phyloP scores from a whole-genome alignment of 2,797 vertebrate species.

The Picus viridis region DNA sequence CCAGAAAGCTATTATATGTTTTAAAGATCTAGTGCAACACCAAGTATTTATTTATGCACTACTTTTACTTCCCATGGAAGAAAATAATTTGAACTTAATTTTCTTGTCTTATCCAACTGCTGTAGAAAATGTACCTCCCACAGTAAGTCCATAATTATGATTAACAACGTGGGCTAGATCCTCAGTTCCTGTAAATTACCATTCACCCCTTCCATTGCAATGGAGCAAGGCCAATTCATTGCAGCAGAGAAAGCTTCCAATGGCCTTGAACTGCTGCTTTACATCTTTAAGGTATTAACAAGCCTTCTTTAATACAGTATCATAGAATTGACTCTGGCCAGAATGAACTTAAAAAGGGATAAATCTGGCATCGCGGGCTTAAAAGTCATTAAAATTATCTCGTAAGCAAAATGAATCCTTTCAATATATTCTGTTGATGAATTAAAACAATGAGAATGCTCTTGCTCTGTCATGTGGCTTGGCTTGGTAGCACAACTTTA shows the following conservation, averaged over 20 bases:
- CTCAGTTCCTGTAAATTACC: constrained; percentile 24
- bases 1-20: constrained; percentile 60
- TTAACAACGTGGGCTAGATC: not conserved
- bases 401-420: not conserved
- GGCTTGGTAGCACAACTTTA: not conserved
- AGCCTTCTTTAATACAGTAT: not conserved
- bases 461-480: not conserved
- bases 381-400: not conserved
- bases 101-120: constrained; percentile 64
- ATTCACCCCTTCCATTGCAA: not conserved
- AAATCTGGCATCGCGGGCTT: not conserved
- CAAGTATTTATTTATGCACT: constrained; percentile 69
- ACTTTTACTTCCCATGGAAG: constrained; percentile 63
- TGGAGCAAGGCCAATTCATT: not conserved
- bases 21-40: constrained; percentile 69
- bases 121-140: constrained; percentile 52
- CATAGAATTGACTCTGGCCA: not conserved
- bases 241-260: not conserved
- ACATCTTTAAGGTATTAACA: not conserved
- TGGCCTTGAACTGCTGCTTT: not conserved
- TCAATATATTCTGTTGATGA: not conserved
- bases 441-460: not conserved
- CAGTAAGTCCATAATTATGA: constrained; percentile 51
- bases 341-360: not conserved
- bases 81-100: constrained; percentile 75